These are phyloP conservation scores for Ostrea edulis DNA, from an alignment of 1,140 invertebrate species.

Conservation along the genomic window DNA sequence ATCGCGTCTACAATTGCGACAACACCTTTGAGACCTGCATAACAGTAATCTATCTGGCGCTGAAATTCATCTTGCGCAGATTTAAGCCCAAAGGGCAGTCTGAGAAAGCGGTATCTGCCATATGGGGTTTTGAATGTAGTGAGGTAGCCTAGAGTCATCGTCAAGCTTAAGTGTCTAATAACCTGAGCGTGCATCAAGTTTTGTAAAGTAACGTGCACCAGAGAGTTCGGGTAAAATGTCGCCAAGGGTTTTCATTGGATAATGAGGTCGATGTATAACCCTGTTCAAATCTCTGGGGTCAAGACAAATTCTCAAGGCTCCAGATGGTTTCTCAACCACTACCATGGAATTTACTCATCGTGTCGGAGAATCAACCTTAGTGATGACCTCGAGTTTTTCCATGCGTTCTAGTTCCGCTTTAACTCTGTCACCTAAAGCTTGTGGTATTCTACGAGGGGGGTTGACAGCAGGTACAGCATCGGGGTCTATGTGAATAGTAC, in stretches of 20 bases:
- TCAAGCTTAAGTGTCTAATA: conserved; percentile 62
- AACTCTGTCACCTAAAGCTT: conserved; percentile 48
- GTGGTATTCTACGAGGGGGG: conserved; percentile 51
- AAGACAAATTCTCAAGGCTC: no score
- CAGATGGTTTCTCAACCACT: no score
- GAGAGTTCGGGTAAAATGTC: conserved; percentile 49
- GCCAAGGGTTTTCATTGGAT: conserved; percentile 27
- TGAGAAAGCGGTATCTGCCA: conserved; percentile 28
- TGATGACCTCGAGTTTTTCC: no score
- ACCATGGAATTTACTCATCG: conserved; percentile 61
- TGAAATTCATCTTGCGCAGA: conserved; percentile 60
- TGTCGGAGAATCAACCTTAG: conserved; percentile 40
- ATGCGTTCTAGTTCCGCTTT: conserved; percentile 60
- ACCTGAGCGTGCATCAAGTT: conserved; percentile 64
- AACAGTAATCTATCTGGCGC: neutral
- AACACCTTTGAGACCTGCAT: no score
- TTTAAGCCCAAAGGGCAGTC: conserved; percentile 77
- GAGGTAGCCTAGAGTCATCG: neutral
- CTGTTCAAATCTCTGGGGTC: neutral
- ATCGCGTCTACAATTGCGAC: no score
- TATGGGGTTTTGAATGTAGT: conserved; percentile 73
- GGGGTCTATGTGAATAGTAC: neutral
- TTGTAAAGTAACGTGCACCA: conserved; percentile 54
- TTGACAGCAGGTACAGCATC: conserved; percentile 9
- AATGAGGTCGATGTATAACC: no score